phyloP scores from a whole-genome alignment of 2,797 vertebrate species.

The Acrocephalus scirpaceus region DNA sequence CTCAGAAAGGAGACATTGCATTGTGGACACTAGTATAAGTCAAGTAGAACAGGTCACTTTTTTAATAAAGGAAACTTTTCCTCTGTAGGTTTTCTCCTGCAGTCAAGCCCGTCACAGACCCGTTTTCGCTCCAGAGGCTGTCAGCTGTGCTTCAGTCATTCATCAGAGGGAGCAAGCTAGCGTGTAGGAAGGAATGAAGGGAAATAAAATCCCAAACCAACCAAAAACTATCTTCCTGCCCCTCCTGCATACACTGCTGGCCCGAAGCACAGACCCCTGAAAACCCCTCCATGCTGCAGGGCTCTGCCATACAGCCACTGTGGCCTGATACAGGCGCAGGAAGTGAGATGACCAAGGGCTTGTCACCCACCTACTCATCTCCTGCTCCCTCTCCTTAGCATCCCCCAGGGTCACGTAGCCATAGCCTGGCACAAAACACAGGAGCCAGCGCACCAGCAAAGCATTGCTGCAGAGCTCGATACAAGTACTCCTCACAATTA shows the following conservation, averaged over 20 bases:
- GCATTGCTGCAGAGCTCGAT: not conserved
- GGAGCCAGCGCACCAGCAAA: not conserved
- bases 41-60: not conserved
- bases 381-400: not conserved
- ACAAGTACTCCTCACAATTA: conserved; percentile 16
- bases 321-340: fast-evolving
- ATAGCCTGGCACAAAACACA: not conserved
- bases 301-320: not conserved
- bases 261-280: fast-evolving
- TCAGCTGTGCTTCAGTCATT: not conserved
- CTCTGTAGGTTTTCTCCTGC: not conserved
- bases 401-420: not conserved
- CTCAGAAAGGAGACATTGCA: not conserved
- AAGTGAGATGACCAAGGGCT: not conserved
- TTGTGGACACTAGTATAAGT: not conserved
- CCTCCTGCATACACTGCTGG: not conserved
- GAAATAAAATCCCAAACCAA: not conserved
- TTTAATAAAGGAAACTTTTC: not conserved
- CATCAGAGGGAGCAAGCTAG: not conserved
- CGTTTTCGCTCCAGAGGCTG: not conserved
- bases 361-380: not conserved
- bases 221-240: not conserved
- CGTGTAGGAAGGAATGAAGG: not conserved
- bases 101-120: not conserved
- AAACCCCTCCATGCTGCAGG: not conserved